Percentiles rank a stretch among this genome's conserved stretches.
These are phyloP conservation scores for Heliconius sara DNA, from an alignment of 2,888 invertebrate genomes.

Conservation along the genomic window DNA sequence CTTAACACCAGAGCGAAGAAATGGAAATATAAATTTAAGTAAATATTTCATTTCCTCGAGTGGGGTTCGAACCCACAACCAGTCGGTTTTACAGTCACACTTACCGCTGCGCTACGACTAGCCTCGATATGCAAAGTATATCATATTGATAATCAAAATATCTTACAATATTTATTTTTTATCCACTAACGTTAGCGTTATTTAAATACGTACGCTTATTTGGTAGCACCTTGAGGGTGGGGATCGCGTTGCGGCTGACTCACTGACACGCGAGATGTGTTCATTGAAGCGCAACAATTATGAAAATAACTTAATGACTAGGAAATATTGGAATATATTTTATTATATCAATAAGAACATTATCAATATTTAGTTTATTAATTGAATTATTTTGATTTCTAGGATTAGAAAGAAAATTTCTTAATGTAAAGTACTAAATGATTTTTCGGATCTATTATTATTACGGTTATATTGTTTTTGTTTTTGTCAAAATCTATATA, in stretches of 20 bases:
- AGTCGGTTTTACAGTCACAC: too few relatives aligned
- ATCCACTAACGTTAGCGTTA: background rate
- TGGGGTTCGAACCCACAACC: too few relatives aligned
- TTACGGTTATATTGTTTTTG: too few relatives aligned
- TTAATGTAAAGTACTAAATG: background rate
- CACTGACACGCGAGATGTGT: conserved; percentile 43
- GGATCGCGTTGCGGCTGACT: conserved; percentile 49
- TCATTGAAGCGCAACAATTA: conserved; percentile 39
- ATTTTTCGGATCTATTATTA: too few relatives aligned
- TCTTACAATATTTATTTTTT: background rate
- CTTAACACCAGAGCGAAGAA: too few relatives aligned
- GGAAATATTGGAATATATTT: conserved; percentile 1
- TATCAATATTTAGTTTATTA: background rate
- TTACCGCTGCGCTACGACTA: too few relatives aligned
- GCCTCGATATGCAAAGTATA: background rate
- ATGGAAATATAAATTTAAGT: too few relatives aligned
- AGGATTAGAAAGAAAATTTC: too few relatives aligned
- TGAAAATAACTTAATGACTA: conserved; percentile 17
- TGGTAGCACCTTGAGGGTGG: conserved; percentile 44
- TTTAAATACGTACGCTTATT: conserved; percentile 29
- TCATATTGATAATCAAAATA: too few relatives aligned
- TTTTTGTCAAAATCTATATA: too few relatives aligned
- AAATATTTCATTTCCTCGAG: too few relatives aligned
- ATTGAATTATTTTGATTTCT: background rate
- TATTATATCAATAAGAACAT: background rate